Conservation (phyloP, 1,140 invertebrate genomes). For the Drosophila teissieri region DNA sequence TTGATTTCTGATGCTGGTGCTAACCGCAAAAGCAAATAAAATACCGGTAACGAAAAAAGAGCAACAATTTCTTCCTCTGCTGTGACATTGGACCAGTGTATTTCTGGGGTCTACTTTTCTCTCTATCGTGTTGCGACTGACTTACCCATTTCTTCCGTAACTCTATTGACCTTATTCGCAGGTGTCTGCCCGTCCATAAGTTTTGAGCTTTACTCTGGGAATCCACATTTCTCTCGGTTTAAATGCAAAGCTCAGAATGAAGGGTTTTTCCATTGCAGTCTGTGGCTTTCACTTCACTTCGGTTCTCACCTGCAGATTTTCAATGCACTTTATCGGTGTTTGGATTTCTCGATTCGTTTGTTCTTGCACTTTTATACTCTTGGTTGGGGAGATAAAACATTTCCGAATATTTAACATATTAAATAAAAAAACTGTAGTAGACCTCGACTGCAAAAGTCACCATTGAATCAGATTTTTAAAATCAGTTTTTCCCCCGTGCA, state of each 20-base stretch:
- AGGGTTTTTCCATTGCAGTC: slow-evolving; percentile 26
- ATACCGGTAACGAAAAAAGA: slow-evolving; percentile 16
- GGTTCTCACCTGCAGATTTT: slow-evolving; percentile 33
- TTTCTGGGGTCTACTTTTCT: slow-evolving; percentile 23
- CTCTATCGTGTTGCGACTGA: slow-evolving; percentile 18
- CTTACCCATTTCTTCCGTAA: slow-evolving; percentile 43
- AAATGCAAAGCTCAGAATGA: slow-evolving; percentile 23
- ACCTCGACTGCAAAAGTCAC: background rate
- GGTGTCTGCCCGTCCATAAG: slow-evolving; percentile 36
- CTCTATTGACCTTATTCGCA: slow-evolving; percentile 69
- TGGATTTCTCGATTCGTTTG: slow-evolving; percentile 13
- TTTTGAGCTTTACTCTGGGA: slow-evolving; percentile 33
- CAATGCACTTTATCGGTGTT: slow-evolving; percentile 23
- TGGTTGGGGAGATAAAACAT: background rate
- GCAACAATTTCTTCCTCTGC: slow-evolving; percentile 34
- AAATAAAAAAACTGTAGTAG: too few relatives aligned
- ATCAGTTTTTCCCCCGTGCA: background rate
- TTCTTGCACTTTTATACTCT: slow-evolving; percentile 12
- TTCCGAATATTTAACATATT: too few relatives aligned
- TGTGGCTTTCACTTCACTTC: slow-evolving; percentile 46
- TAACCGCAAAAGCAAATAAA: slow-evolving; percentile 71
- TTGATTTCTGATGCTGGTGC: slow-evolving; percentile 42
- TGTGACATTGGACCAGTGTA: slow-evolving; percentile 53
- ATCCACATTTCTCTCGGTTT: slow-evolving; percentile 14
- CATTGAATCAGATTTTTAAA: background rate